Evolutionary conservation across 2,797 vertebrate genomes (phyloP).

Genomic region (Simalia tracyae): DNA sequence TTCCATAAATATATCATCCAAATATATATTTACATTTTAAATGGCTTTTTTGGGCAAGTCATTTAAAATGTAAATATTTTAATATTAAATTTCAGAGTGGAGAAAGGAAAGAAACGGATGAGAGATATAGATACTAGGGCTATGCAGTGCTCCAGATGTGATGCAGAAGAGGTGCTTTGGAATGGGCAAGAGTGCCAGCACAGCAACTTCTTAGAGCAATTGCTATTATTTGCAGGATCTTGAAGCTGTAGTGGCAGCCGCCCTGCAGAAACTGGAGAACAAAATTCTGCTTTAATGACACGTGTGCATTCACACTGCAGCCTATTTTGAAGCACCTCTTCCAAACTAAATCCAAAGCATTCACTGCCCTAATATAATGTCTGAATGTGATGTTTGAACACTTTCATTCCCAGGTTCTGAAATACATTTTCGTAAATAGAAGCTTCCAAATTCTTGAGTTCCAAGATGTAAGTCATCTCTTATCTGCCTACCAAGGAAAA

Average conservation of each 20-base stretch:
- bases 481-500: neutral
- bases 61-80: no score
- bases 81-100: neutral
- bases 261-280: neutral
- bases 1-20: neutral
- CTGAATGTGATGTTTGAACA: neutral
- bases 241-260: neutral
- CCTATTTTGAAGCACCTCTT: neutral
- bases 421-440: neutral
- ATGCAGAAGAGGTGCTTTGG: neutral
- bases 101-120: neutral
- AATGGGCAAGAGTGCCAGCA: neutral
- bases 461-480: neutral
- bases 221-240: neutral
- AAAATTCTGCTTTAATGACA: neutral
- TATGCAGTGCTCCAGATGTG: neutral
- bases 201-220: neutral
- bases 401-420: neutral
- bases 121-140: neutral
- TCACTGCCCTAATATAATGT: neutral
- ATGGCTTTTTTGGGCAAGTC: neutral
- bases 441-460: neutral
- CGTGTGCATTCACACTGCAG: neutral
- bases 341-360: neutral
- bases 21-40: neutral